Evolutionary conservation across 64 coral and sea anemone genomes (phyloP).

Genomic region (Orbicella faveolata): DNA sequence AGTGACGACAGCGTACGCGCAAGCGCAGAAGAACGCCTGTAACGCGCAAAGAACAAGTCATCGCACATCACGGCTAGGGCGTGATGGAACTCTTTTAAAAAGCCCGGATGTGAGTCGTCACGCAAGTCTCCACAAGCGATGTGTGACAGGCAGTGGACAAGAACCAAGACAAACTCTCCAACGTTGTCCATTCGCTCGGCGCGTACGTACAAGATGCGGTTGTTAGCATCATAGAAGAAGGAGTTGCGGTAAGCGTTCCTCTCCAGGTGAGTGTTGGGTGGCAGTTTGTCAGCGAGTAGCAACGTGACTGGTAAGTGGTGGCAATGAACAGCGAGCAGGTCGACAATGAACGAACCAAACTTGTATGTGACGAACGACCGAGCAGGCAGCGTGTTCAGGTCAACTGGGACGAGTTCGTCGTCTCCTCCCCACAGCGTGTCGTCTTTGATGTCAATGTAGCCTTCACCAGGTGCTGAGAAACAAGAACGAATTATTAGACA

Average conservation of each 20-base stretch:
- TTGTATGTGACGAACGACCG: conserved; percentile 92
- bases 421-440: conserved; percentile 90
- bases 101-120: conserved; percentile 90
- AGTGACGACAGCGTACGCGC: conserved; percentile 65
- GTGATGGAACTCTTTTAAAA: conserved; percentile 97
- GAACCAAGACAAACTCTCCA: conserved; percentile 90
- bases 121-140: conserved; percentile 86
- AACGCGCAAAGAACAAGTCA: conserved; percentile 97
- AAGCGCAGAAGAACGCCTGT: conserved; percentile 83
- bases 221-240: conserved; percentile 93
- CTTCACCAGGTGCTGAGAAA: conserved; percentile 63
- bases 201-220: conserved; percentile 90
- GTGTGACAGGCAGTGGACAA: conserved; percentile 92
- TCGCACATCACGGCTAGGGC: conserved; percentile 89
- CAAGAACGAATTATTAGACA: neutral
- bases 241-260: conserved; percentile 96
- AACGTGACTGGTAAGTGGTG: conserved; percentile 91
- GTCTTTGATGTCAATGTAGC: conserved; percentile 99
- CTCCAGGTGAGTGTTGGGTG: conserved; percentile 75
- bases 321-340: conserved; percentile 90
- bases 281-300: conserved; percentile 86
- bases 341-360: conserved; percentile 93
- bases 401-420: conserved; percentile 91
- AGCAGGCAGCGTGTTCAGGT: conserved; percentile 80
- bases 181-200: conserved; percentile 90